Percentiles rank a stretch among this genome's conserved stretches.
Conservation (phyloP, 2,797 vertebrate genomes). For the Artibeus lituratus region DNA sequence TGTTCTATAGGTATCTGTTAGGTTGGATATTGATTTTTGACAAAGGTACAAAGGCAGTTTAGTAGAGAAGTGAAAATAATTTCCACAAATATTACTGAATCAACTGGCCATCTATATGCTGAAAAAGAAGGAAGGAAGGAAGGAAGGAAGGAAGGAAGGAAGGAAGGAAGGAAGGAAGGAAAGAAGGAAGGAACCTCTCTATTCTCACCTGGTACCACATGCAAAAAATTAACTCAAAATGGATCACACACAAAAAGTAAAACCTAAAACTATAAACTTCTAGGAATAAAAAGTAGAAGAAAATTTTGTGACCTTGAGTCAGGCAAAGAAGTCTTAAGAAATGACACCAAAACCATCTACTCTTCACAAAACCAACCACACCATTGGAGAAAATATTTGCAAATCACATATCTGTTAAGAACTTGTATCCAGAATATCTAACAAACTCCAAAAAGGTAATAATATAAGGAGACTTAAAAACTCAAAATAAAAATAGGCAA, state of each 20-base stretch:
- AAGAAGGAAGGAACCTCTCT: not conserved
- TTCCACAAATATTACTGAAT: not conserved
- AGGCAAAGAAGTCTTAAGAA: not conserved
- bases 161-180: not conserved
- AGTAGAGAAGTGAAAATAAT: not conserved
- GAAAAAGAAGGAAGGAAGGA: not conserved
- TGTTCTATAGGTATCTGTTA: not conserved
- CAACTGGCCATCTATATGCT: not conserved
- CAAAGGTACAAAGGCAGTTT: not conserved
- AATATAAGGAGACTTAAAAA: not conserved
- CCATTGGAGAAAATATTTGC: not conserved
- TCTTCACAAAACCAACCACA: not conserved
- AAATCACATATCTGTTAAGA: not conserved
- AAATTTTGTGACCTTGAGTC: not conserved
- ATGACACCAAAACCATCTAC: not conserved
- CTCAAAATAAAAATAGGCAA: not conserved
- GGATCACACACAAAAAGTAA: not conserved
- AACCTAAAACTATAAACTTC: not conserved
- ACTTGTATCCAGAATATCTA: not conserved
- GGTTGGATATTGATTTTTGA: not conserved
- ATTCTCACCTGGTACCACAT: not conserved
- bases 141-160: not conserved
- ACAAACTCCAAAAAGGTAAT: not conserved
- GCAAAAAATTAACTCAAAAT: slow-evolving; percentile 5
- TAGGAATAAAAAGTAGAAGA: not conserved